phyloP scores from a whole-genome alignment of 2,888 invertebrate genomes.

The Pseudococcus viburni region DNA sequence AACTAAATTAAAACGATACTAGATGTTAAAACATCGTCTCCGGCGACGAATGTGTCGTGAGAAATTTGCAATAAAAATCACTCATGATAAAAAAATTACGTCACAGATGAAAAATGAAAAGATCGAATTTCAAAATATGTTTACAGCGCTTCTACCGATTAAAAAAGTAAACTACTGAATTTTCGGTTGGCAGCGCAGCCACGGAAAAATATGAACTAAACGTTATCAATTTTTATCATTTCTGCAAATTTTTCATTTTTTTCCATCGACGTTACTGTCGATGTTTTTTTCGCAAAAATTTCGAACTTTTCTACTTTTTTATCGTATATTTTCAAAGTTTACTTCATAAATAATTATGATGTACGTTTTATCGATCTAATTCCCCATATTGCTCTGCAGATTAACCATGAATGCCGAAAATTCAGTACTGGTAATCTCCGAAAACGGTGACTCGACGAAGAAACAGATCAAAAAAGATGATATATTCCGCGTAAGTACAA shows the following conservation, averaged over 20 bases:
- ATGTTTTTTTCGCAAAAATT: no score
- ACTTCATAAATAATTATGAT: neutral
- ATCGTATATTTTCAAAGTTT: no score
- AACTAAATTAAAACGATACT: constrained; percentile 1
- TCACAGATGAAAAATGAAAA: constrained; percentile 12
- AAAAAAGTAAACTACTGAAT: neutral
- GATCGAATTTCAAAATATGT: neutral
- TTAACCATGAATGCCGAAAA: neutral
- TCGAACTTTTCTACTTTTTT: no score
- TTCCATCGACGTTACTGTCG: no score
- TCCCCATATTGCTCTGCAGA: neutral
- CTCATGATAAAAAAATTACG: neutral
- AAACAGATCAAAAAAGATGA: constrained; percentile 40
- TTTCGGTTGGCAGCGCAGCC: no score
- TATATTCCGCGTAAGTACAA: neutral
- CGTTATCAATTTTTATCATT: neutral
- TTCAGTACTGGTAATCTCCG: neutral
- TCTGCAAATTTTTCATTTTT: neutral
- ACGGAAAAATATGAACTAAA: neutral
- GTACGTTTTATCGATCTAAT: neutral
- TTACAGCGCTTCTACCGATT: neutral
- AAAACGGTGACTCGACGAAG: constrained; percentile 17
- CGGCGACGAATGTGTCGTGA: constrained; percentile 5
- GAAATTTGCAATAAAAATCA: neutral
- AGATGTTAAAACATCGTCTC: neutral